Evolutionary conservation across 1,140 invertebrate species (phyloP), one percentile per base, ranked within the genome.

Genomic region (Brachionus plicatilis): DNA sequence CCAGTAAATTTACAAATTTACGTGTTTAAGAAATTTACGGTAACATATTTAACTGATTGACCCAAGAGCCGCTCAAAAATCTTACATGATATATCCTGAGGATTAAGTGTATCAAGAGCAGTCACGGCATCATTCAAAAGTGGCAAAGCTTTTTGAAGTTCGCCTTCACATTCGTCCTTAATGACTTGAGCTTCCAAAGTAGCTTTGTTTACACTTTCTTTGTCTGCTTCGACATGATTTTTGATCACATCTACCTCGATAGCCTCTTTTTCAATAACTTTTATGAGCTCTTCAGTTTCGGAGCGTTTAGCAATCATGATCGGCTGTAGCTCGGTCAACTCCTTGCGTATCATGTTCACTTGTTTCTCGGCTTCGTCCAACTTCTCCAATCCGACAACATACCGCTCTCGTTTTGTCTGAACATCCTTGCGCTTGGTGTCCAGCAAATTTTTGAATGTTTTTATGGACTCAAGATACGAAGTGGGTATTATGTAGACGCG

Each of bases 391-490:
- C 90, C 90, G 37, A 92, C 93, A 80, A 89, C 70, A 85, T 91
- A 90, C 6, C 89, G 91, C 86, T 92, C 93, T 83, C 93, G 93
- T 47, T 94, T 90, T 7, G 91, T 90, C 1, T 93, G 93, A 12
- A 97, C 95, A 87, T 95, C 93, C 47, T 88, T 87, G 79, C 88
- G 87, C 85, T 90, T 90, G 7, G 87, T 70, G 12, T 86, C 86
- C 17, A 90, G 85, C 41, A 90, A 86, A 20, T 87, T 87, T 85
- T 90, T 90, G 83, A 90, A 90, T 75, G 89, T 90, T 43, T 89
- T 86, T 66, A 90, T 90, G 43, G 90, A 85, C 85, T 90, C 89
- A 14, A 90, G 86, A 86, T 90, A 90, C 4, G 88, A 90, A 20
- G 88, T 90, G 11, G 89, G 89, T 5, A 89, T 90, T 41, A 89